Percentiles rank a stretch among this genome's conserved stretches.
Evolutionary conservation across 1,140 invertebrate species (phyloP).

Genomic region (Ips nitidus): DNA sequence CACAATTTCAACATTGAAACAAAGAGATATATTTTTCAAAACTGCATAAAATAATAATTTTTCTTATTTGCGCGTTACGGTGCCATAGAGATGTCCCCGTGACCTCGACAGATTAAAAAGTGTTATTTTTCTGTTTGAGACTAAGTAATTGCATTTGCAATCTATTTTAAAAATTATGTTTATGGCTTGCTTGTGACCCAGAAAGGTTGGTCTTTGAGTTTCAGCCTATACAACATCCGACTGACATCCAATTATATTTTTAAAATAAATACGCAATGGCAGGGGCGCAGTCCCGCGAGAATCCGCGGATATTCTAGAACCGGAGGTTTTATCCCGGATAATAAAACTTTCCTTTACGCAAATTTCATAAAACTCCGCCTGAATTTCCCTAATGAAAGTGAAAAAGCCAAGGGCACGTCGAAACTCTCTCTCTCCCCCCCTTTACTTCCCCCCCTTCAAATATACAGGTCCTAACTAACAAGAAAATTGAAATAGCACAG

Average conservation of each 20-base stretch:
- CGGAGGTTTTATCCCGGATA: conserved; percentile 26
- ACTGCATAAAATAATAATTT: not conserved
- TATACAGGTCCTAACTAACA: not conserved
- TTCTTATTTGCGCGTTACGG: conserved; percentile 9
- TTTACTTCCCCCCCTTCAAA: conserved; percentile 14
- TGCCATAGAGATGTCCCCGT: conserved; percentile 29
- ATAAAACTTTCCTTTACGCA: conserved; percentile 38
- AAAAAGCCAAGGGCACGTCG: conserved; percentile 43
- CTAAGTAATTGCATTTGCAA: conserved; percentile 17
- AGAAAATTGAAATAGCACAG: conserved; percentile 2
- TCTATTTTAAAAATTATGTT: conserved; percentile 8
- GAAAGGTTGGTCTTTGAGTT: conserved; percentile 10
- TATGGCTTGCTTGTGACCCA: conserved; percentile 14
- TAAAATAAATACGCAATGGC: not conserved
- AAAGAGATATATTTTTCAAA: not conserved
- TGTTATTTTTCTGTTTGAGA: conserved; percentile 29
- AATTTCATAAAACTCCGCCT: conserved; percentile 38
- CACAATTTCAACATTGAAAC: not conserved
- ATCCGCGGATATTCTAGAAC: conserved; percentile 19
- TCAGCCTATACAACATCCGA: not conserved
- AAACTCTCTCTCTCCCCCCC: conserved; percentile 22
- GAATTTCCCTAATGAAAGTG: conserved; percentile 48
- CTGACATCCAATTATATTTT: not conserved
- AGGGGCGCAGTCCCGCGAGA: not conserved
- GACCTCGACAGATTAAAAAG: conserved; percentile 22